Conservation (phyloP, 2,797 vertebrate genomes). For the Salarias fasciatus region DNA sequence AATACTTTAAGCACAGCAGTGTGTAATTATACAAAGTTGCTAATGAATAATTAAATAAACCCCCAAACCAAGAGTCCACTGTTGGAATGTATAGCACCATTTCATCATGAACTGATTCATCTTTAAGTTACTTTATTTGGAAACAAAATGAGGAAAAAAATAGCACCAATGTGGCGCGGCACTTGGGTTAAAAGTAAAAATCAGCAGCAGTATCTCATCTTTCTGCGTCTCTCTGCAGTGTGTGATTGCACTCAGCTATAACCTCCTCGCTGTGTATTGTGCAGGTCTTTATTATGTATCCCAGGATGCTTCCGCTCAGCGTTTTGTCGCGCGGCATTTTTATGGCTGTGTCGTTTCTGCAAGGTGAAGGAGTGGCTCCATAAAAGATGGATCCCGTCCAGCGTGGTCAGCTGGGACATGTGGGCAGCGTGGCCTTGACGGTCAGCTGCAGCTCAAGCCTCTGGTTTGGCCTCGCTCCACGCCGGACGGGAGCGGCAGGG, state of each 20-base stretch:
- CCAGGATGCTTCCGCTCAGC: slow-evolving; percentile 32
- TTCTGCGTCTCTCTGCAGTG: slow-evolving; percentile 7
- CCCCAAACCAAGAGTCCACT: too few species aligned
- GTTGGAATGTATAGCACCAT: too few species aligned
- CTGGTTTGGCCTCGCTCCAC: slow-evolving; percentile 51
- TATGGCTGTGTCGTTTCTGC: slow-evolving; percentile 20
- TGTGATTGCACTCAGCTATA: slow-evolving; percentile 26
- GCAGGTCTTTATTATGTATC: slow-evolving; percentile 42
- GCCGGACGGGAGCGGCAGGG: slow-evolving; percentile 31
- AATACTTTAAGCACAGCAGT: too few species aligned
- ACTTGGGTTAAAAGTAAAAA: too few species aligned
- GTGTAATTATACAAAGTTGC: too few species aligned
- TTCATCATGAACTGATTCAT: too few species aligned
- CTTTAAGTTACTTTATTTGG: too few species aligned
- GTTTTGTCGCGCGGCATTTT: slow-evolving; percentile 35
- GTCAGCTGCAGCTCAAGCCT: slow-evolving; percentile 47
- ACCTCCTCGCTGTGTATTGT: slow-evolving; percentile 4
- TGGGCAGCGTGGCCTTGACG: slow-evolving; percentile 54
- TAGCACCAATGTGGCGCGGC: too few species aligned
- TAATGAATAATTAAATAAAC: too few species aligned
- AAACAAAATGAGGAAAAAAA: too few species aligned
- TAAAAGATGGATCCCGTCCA: slow-evolving; percentile 58
- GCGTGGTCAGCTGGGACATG: slow-evolving; percentile 40
- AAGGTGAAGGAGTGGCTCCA: slow-evolving; percentile 47
- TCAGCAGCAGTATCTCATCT: too few species aligned